Percentiles rank a stretch among this genome's conserved stretches.
These are phyloP conservation scores for Bacillus rossius DNA, from an alignment of 1,140 invertebrate genomes.

Conservation along the genomic window DNA sequence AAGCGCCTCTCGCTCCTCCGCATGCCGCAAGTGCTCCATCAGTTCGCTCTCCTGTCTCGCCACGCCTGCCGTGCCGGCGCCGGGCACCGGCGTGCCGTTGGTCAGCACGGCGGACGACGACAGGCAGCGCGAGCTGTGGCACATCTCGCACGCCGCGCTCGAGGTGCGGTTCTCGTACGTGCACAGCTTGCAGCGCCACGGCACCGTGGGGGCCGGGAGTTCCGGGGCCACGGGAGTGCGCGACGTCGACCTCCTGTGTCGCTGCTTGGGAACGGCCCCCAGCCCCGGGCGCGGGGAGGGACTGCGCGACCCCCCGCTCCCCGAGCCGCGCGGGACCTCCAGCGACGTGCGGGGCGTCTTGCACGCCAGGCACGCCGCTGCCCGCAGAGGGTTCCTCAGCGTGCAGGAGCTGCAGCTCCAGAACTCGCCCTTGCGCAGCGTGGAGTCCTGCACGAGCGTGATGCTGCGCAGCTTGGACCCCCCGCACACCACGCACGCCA, in stretches of 20 bases:
- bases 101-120: constrained; percentile 20
- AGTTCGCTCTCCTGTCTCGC: constrained; percentile 66
- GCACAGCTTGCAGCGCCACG: constrained; percentile 76
- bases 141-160: constrained; percentile 73
- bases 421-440: constrained; percentile 65
- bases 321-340: constrained; percentile 20
- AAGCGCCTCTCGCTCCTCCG: constrained; percentile 75
- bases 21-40: constrained; percentile 73
- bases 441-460: constrained; percentile 56
- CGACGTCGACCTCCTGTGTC: not conserved
- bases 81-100: constrained; percentile 11
- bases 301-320: constrained; percentile 33
- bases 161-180: constrained; percentile 72
- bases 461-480: constrained; percentile 69
- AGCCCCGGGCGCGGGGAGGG: constrained; percentile 37
- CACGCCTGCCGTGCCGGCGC: constrained; percentile 16
- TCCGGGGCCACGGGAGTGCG: too few relatives aligned
- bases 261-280: constrained; percentile 35
- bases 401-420: constrained; percentile 75
- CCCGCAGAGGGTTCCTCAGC: constrained; percentile 70
- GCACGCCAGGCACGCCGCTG: constrained; percentile 70
- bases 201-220: not conserved
- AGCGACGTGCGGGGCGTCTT: constrained; percentile 47
- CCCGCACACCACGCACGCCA: constrained; percentile 75
- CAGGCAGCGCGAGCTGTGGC: constrained; percentile 54